phyloP scores from a whole-genome alignment of 2,113 vertebrate genomes.

The Dasyprocta punctata region DNA sequence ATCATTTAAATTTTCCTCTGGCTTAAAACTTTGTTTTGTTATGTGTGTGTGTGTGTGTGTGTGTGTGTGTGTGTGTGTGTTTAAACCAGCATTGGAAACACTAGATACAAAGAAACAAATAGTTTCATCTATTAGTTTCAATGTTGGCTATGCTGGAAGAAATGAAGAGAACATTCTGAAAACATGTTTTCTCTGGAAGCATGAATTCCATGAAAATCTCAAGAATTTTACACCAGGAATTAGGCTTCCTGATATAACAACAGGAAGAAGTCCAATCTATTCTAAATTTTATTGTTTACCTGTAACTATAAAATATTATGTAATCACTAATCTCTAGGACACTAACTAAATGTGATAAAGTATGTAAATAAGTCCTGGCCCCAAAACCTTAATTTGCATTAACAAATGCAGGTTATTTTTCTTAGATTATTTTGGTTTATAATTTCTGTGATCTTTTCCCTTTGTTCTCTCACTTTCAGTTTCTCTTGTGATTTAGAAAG shows the following conservation, averaged over 20 bases:
- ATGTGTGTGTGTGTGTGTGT: background rate
- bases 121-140: constrained; percentile 23
- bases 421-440: background rate
- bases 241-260: constrained; percentile 35
- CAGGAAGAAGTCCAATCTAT: background rate
- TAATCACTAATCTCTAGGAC: background rate
- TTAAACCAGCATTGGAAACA: background rate
- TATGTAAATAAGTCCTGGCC: background rate
- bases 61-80: background rate
- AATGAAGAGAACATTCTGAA: constrained; percentile 41
- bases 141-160: constrained; percentile 37
- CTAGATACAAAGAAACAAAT: constrained; percentile 44
- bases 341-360: background rate
- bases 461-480: background rate
- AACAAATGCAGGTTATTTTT: constrained; percentile 26
- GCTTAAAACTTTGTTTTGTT: background rate
- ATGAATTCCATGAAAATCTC: constrained; percentile 64
- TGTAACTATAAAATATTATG: background rate
- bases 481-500: constrained; percentile 5
- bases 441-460: background rate
- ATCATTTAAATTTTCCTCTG: constrained; percentile 33
- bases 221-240: constrained; percentile 25
- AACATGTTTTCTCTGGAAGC: constrained; percentile 40
- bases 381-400: background rate
- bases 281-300: constrained; percentile 39